phyloP scores from a whole-genome alignment of 2,888 invertebrate species.

The Calliphora vomitoria region DNA sequence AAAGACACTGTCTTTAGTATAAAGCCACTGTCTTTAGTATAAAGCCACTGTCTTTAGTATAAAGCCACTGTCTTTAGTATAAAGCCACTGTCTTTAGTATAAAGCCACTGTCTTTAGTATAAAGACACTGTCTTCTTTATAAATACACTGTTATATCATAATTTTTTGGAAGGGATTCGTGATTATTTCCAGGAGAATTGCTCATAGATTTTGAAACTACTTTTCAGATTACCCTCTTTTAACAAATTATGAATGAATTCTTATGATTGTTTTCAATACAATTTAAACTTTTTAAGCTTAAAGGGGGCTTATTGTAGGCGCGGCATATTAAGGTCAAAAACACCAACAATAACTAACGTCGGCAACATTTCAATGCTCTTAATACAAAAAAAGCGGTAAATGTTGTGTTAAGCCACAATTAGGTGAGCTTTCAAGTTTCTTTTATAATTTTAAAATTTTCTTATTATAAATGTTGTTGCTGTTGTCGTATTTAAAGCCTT shows the following conservation, averaged over 20 bases:
- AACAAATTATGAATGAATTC: conserved; percentile 51
- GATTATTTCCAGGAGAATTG: too few species aligned
- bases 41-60: too few species aligned
- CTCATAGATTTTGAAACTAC: not conserved
- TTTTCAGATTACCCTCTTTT: not conserved
- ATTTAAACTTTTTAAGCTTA: conserved; percentile 1
- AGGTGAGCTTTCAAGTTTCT: conserved; percentile 75
- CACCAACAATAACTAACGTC: conserved; percentile 43
- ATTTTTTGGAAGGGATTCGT: too few species aligned
- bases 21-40: too few species aligned
- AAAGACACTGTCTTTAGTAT: too few species aligned
- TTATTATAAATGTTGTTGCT: conserved; percentile 22
- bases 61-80: too few species aligned
- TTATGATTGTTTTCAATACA: conserved; percentile 5
- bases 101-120: too few species aligned
- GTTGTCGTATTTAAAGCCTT: conserved; percentile 10
- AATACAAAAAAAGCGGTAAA: conserved; percentile 81
- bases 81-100: too few species aligned
- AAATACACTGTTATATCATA: too few species aligned
- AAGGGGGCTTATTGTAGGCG: conserved; percentile 66
- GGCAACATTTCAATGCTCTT: conserved; percentile 77
- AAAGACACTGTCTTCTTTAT: too few species aligned
- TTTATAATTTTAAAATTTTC: conserved; percentile 41
- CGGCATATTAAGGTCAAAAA: conserved; percentile 67
- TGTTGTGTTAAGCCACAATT: conserved; percentile 82